Evolutionary conservation across 2,888 invertebrate genomes (phyloP), one percentile per base, ranked within the genome.

Genomic region (Andrena bicolor): DNA sequence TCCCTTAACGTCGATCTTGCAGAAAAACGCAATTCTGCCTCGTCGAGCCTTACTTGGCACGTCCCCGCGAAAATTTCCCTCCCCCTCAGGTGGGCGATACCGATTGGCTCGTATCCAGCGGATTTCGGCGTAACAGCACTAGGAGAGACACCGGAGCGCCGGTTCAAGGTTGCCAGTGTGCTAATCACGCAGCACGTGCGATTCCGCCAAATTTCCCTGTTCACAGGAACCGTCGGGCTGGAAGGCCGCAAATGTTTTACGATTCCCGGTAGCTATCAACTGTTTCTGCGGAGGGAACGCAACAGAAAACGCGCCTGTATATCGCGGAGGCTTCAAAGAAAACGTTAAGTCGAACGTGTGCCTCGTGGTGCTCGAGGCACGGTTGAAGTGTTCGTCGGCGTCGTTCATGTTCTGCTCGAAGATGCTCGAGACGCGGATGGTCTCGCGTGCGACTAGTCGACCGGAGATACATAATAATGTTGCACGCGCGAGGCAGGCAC

Each of bases 21-120:
- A 65, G 41, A 58, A 74, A 79, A 72, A 64, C 23, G 30, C 28
- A 13, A 16, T 28, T 20, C 23, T 35, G 28, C n/a, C 58, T 20
- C 35, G 20, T 70, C 73, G 56, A 70, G 53, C 48, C 68, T 49
- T 58, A 53, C 74, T 82, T 75, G 82, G 75, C 72, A 72, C 66
- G 71, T 68, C 68, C 48, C 51, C 66, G 66, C 64, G 71, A 78
- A 82, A 82, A 83, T 86, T 79, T 74, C 68, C 26, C 56, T 48
- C 65, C 56, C 51, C 80, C 64, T 10, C 23, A 56, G 56, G 26
- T 28, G 41, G 41, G 49, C 65, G 77, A 76, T 63, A 69, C 68
- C 73, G 75, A 87, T 84, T 88, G 87, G 87, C 87, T 65, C 35
- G 61, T 6, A 60, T 86, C 86, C 87, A 88, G 83, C 74, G 63